A percentile compares a stretch with the other conserved stretches of the same genome.
These are phyloP conservation scores for Chionodraco myersi DNA, from an alignment of 2,113 vertebrate genomes.

Conservation along the genomic window DNA sequence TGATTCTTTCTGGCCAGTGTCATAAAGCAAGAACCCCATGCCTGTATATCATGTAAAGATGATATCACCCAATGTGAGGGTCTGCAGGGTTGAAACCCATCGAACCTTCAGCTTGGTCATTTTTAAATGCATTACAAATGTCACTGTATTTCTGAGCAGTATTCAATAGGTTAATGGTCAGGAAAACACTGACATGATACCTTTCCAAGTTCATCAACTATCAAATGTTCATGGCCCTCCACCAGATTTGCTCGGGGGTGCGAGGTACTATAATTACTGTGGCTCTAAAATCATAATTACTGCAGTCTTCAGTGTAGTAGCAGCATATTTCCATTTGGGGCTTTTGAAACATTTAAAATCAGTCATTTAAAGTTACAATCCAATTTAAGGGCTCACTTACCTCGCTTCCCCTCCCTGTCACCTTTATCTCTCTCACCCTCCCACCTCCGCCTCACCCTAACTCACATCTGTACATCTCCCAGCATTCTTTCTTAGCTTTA, in stretches of 20 bases:
- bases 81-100: no score
- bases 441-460: background rate
- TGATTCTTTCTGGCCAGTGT: no score
- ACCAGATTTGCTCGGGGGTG: background rate
- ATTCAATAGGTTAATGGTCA: background rate
- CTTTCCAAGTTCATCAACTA: background rate
- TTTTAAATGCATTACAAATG: no score
- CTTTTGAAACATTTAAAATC: constrained; percentile 41
- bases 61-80: no score
- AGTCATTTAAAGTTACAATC: constrained; percentile 37
- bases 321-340: constrained; percentile 39
- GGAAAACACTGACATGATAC: background rate
- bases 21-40: no score
- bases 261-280: constrained; percentile 34
- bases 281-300: constrained; percentile 42
- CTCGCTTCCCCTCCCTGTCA: constrained; percentile 7
- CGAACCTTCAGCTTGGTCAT: no score
- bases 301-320: constrained; percentile 36
- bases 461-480: background rate
- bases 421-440: background rate
- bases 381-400: constrained; percentile 26
- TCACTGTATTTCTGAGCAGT: background rate
- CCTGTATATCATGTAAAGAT: no score
- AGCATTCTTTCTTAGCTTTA: background rate
- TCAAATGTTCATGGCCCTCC: background rate